These are phyloP conservation scores for Malurus cyaneus DNA, from an alignment of 2,113 vertebrate species.

Conservation along the genomic window DNA sequence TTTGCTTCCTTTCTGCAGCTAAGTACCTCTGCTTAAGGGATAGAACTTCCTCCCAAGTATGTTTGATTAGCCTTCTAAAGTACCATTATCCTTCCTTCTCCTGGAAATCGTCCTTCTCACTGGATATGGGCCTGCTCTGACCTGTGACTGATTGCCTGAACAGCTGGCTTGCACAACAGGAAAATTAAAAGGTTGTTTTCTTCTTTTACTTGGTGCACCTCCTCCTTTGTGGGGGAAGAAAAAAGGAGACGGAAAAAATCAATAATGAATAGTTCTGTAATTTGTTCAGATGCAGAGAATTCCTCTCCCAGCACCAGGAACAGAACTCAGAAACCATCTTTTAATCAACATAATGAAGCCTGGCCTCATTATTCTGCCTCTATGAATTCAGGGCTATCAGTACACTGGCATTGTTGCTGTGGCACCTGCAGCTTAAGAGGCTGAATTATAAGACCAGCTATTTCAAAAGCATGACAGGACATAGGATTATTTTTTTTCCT, in stretches of 20 bases:
- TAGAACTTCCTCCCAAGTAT: background rate
- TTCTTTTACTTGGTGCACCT: background rate
- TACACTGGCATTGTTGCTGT: background rate
- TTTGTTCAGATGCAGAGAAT: background rate
- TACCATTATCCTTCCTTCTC: background rate
- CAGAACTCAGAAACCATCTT: background rate
- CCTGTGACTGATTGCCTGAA: background rate
- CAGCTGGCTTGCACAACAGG: background rate
- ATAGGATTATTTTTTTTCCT: background rate
- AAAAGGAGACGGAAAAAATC: background rate
- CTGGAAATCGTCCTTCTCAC: background rate
- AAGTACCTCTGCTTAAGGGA: background rate
- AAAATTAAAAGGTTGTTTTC: background rate
- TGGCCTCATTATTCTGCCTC: background rate
- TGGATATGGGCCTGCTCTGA: background rate
- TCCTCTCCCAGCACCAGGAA: background rate
- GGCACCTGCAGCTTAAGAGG: background rate
- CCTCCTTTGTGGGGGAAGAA: background rate
- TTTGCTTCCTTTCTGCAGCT: background rate
- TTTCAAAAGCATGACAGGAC: background rate
- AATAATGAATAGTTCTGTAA: background rate
- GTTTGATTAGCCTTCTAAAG: background rate
- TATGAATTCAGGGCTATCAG: background rate
- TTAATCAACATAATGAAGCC: background rate
- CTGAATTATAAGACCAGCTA: background rate